Conservation (phyloP, 1,140 invertebrate genomes). For the Cylas formicarius region DNA sequence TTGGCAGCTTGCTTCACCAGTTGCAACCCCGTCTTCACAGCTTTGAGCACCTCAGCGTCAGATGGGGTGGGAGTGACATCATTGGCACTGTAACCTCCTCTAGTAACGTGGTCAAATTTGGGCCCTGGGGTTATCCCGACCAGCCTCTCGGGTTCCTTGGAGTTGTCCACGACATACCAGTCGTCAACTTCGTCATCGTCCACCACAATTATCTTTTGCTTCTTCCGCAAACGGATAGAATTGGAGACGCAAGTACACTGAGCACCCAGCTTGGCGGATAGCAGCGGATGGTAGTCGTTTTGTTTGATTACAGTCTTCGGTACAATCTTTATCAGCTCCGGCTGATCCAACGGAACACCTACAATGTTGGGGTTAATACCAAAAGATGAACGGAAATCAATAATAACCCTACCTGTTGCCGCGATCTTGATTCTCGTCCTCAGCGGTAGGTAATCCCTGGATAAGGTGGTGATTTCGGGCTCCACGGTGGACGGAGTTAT, state of each 20-base stretch:
- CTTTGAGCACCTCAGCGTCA: constrained; percentile 24
- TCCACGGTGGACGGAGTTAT: constrained; percentile 20
- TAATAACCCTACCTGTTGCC: constrained; percentile 11
- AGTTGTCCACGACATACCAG: constrained; percentile 37
- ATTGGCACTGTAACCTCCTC: constrained; percentile 14
- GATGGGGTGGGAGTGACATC: constrained; percentile 18
- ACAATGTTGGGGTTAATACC: background rate
- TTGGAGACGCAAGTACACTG: constrained; percentile 66
- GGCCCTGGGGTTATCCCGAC: constrained; percentile 25
- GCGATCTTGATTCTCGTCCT: constrained; percentile 20
- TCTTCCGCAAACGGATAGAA: constrained; percentile 47
- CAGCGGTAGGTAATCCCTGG: constrained; percentile 27
- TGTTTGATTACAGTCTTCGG: constrained; percentile 32
- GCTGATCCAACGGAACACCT: background rate
- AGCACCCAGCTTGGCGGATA: constrained; percentile 62
- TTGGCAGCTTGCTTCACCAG: constrained; percentile 31
- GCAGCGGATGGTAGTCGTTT: constrained; percentile 47
- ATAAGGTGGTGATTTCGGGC: constrained; percentile 26
- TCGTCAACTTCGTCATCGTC: constrained; percentile 26
- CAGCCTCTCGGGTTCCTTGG: constrained; percentile 27
- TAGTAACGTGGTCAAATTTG: constrained; percentile 23
- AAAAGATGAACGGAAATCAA: constrained; percentile 3
- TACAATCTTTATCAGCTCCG: constrained; percentile 19
- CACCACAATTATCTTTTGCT: constrained; percentile 32
- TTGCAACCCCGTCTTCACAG: constrained; percentile 26